Percentiles rank a stretch among this genome's conserved stretches.
Evolutionary conservation across 2,888 invertebrate genomes (phyloP).

Genomic region (Acrobeloides nanus): DNA sequence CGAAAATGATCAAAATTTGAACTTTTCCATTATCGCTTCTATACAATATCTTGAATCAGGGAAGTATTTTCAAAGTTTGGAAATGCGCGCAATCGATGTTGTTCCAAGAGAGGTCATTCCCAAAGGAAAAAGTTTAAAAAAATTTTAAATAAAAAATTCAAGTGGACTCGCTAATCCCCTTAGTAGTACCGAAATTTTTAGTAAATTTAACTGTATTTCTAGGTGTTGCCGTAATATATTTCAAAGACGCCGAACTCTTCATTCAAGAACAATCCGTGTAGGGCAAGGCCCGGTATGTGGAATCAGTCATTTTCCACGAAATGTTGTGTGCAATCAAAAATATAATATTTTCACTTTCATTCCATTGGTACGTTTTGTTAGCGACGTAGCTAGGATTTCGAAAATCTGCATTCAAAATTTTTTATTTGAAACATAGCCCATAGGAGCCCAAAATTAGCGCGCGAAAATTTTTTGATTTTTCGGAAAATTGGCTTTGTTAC

Average conservation of each 20-base stretch:
- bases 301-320: conserved; percentile 58
- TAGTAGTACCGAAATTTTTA: conserved; percentile 5
- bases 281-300: conserved; percentile 42
- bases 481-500: no score
- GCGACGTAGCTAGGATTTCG: no score
- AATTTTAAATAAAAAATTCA: not conserved
- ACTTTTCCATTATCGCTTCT: not conserved
- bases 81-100: no score
- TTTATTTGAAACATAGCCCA: no score
- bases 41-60: no score
- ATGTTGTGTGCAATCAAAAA: conserved; percentile 95
- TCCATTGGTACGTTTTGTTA: conserved; percentile 57
- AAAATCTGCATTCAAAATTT: no score
- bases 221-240: conserved; percentile 50
- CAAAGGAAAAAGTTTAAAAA: no score
- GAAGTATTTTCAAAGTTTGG: no score
- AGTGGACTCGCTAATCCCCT: not conserved
- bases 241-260: conserved; percentile 39
- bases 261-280: conserved; percentile 50
- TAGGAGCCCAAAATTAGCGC: no score
- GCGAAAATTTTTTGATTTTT: no score
- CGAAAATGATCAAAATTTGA: no score
- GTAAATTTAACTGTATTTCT: conserved; percentile 12
- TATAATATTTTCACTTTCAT: conserved; percentile 69
- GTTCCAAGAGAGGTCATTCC: no score